phyloP scores from a whole-genome alignment of 2,888 invertebrate genomes.

The Drosophila kambysellisi region DNA sequence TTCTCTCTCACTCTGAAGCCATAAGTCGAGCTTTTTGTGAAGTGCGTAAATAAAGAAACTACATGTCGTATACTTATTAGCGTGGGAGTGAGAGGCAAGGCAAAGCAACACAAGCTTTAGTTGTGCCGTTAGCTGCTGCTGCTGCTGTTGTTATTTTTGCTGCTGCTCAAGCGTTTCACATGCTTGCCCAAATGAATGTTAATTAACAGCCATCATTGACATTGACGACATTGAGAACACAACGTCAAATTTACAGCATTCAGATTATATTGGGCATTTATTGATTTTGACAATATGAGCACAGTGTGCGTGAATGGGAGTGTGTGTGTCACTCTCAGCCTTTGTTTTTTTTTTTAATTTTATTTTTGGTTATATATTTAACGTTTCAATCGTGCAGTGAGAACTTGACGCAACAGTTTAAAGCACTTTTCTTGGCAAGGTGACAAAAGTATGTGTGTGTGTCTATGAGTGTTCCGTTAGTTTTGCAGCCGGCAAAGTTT shows the following conservation, averaged over 20 bases:
- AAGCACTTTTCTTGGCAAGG: constrained; percentile 63
- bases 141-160: constrained; percentile 19
- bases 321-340: constrained; percentile 13
- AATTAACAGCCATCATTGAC: constrained; percentile 49
- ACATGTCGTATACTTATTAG: constrained; percentile 27
- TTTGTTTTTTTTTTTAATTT: constrained; percentile 12
- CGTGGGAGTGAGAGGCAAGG: constrained; percentile 9
- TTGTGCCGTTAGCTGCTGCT: constrained; percentile 35
- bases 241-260: constrained; percentile 4
- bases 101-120: constrained; percentile 28
- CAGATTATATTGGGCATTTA: constrained; percentile 55
- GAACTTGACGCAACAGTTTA: constrained; percentile 69
- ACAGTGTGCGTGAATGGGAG: constrained; percentile 15
- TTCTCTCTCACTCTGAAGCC: constrained; percentile 7
- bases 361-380: constrained; percentile 14
- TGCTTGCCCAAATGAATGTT: constrained; percentile 46
- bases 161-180: constrained; percentile 28
- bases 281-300: constrained; percentile 62
- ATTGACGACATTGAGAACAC: constrained; percentile 28
- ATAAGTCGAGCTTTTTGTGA: constrained; percentile 24
- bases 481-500: constrained; percentile 58
- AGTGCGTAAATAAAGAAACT: constrained; percentile 38
- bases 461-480: constrained; percentile 43
- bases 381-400: constrained; percentile 27
- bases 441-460: constrained; percentile 52